phyloP scores from a whole-genome alignment of 2,888 invertebrate species.

The Eledone cirrhosa region DNA sequence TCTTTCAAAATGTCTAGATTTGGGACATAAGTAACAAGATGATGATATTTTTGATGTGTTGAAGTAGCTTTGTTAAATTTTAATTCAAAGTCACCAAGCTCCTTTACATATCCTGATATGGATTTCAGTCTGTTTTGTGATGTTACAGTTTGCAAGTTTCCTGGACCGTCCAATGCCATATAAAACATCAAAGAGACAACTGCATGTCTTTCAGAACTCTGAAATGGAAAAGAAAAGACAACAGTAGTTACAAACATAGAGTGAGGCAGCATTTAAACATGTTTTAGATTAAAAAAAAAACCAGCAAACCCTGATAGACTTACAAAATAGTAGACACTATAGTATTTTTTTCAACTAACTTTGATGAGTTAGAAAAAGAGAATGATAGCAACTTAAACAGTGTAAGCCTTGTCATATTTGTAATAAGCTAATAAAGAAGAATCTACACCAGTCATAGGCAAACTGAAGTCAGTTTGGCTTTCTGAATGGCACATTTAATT shows the following conservation, averaged over 20 bases:
- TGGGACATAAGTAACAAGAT: slow-evolving; percentile 56
- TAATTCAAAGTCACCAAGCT: slow-evolving; percentile 80
- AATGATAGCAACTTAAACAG: too few relatives aligned
- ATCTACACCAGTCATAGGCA: too few relatives aligned
- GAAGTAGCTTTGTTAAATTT: slow-evolving; percentile 67
- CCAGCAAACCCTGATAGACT: too few relatives aligned
- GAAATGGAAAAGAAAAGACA: slow-evolving; percentile 33
- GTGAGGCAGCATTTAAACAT: too few relatives aligned
- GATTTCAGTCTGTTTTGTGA: slow-evolving; percentile 68
- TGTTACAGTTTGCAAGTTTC: slow-evolving; percentile 53
- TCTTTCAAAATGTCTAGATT: slow-evolving; percentile 59
- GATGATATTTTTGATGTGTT: slow-evolving; percentile 46
- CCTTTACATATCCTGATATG: slow-evolving; percentile 79
- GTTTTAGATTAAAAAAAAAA: too few relatives aligned
- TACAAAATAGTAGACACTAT: too few relatives aligned
- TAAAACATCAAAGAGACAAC: slow-evolving; percentile 65
- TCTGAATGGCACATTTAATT: too few relatives aligned
- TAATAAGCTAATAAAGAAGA: too few relatives aligned
- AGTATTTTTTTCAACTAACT: too few relatives aligned
- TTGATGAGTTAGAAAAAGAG: too few relatives aligned
- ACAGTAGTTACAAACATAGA: not conserved
- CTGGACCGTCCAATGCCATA: slow-evolving; percentile 72
- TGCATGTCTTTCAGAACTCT: slow-evolving; percentile 43
- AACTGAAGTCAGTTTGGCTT: too few relatives aligned
- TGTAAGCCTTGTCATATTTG: too few relatives aligned